Conservation (phyloP, 2,797 vertebrate genomes). For the Sparidentex hasta region DNA sequence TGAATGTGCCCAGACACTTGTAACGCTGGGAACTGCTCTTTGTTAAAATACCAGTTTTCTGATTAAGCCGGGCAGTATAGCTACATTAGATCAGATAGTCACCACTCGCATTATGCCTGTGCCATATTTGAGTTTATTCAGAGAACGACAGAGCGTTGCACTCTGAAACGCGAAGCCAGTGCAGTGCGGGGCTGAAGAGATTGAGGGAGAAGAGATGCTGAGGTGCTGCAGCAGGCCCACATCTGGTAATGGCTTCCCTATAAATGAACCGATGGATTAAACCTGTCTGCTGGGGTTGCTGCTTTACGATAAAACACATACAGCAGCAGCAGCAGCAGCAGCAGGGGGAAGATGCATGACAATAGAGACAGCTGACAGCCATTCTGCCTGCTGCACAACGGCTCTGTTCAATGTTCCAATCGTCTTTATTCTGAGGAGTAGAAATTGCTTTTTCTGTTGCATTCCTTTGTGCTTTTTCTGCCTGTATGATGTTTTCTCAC, state of each 20-base stretch:
- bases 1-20: constrained; percentile 36
- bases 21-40: constrained; percentile 31
- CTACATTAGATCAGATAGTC: constrained; percentile 35
- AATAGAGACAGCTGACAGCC: constrained; percentile 23
- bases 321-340: constrained; percentile 19
- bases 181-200: constrained; percentile 35
- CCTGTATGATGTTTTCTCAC: constrained; percentile 1
- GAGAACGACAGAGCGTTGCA: constrained; percentile 21
- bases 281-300: constrained; percentile 42
- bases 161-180: constrained; percentile 35
- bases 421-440: constrained; percentile 26
- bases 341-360: constrained; percentile 17
- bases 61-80: constrained; percentile 23
- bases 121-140: constrained; percentile 26
- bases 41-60: constrained; percentile 24
- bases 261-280: constrained; percentile 71
- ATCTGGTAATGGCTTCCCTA: constrained; percentile 58
- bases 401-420: constrained; percentile 7
- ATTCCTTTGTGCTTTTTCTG: neutral
- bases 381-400: constrained; percentile 13
- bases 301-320: constrained; percentile 47
- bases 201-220: constrained; percentile 15
- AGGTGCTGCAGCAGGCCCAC: constrained; percentile 30
- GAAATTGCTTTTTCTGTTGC: constrained; percentile 34
- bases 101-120: constrained; percentile 16